phyloP scores from a whole-genome alignment of 2,113 vertebrate species.

The Neotoma lepida region DNA sequence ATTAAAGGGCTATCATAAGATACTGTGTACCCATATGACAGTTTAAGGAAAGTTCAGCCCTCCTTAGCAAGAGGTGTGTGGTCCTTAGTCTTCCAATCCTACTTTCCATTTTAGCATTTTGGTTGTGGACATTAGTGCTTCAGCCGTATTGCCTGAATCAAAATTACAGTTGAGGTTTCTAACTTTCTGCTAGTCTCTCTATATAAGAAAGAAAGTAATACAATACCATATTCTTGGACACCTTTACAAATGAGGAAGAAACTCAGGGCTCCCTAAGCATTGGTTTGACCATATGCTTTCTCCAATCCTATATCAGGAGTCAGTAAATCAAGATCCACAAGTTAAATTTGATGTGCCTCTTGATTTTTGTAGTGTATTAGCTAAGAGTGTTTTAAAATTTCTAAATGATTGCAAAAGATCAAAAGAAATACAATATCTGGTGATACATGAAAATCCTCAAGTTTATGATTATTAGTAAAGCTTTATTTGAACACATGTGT shows the following conservation, averaged over 20 bases:
- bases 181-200: not conserved
- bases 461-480: not conserved
- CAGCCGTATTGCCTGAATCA: not conserved
- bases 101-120: not conserved
- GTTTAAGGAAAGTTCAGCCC: not conserved
- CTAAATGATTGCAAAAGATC: not conserved
- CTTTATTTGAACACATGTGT: not conserved
- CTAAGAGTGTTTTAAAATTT: not conserved
- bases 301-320: not conserved
- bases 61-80: not conserved
- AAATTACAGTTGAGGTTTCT: not conserved
- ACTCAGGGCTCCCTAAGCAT: not conserved
- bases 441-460: not conserved
- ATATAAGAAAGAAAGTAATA: not conserved
- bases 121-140: not conserved
- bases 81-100: no score
- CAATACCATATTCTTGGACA: not conserved
- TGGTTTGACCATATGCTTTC: not conserved
- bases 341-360: not conserved
- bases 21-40: no score
- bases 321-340: fast-evolving
- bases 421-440: not conserved
- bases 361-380: not conserved
- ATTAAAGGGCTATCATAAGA: not conserved
- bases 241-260: not conserved